Conservation (phyloP, 64 coral and sea anemone genomes). For the Stichodactyla mertensii region DNA sequence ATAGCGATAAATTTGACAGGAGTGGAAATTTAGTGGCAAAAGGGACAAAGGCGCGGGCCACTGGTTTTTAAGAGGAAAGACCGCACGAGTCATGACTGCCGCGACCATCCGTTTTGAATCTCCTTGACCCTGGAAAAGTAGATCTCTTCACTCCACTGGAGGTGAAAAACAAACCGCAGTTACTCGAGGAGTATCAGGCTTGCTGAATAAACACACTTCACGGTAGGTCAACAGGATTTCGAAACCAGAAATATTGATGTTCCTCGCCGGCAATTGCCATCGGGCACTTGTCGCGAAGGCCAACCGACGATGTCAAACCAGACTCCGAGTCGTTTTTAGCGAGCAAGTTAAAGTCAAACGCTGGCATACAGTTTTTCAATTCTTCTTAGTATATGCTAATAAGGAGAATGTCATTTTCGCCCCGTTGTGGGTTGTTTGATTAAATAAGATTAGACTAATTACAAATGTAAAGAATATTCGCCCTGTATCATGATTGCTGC, state of each 20-base stretch:
- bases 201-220: constrained; percentile 15
- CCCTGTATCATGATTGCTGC: constrained; percentile 68
- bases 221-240: constrained; percentile 15
- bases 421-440: constrained; percentile 91
- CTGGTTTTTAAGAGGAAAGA: background rate
- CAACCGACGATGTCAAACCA: background rate
- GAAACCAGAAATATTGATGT: background rate
- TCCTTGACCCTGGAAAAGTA: constrained; percentile 9
- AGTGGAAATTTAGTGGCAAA: constrained; percentile 17
- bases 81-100: background rate
- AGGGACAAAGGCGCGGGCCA: background rate
- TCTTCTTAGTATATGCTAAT: constrained; percentile 40
- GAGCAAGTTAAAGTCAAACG: background rate
- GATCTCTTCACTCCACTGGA: background rate
- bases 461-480: constrained; percentile 91
- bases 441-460: constrained; percentile 97
- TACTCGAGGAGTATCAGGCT: background rate
- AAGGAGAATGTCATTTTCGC: constrained; percentile 73
- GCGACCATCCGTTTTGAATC: background rate
- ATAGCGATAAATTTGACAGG: constrained; percentile 67
- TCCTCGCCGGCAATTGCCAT: background rate
- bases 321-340: background rate
- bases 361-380: background rate
- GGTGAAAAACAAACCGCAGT: background rate
- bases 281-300: background rate